These are phyloP conservation scores for Petrophora chlorosata DNA, from an alignment of 2,888 invertebrate genomes.

Conservation along the genomic window DNA sequence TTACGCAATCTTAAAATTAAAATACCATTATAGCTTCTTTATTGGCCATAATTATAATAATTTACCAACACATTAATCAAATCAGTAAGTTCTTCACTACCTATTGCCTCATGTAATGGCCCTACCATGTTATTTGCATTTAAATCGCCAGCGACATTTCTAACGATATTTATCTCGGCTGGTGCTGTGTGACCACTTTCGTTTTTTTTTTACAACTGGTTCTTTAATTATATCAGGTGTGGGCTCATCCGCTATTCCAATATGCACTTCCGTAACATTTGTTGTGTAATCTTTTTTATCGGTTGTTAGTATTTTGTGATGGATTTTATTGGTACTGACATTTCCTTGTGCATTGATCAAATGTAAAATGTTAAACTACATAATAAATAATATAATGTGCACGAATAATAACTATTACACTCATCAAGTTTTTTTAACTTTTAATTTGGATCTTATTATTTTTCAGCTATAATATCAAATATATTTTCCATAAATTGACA, in stretches of 20 bases:
- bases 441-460: too few species aligned
- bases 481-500: too few species aligned
- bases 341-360: slow-evolving; percentile 4
- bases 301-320: too few species aligned
- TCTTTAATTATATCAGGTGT: slow-evolving; percentile 35
- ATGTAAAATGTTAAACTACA: too few species aligned
- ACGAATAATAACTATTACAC: too few species aligned
- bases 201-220: slow-evolving; percentile 41
- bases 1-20: too few species aligned
- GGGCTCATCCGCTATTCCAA: slow-evolving; percentile 33
- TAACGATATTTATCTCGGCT: slow-evolving; percentile 7
- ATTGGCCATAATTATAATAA: slow-evolving; percentile 7
- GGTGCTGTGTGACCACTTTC: slow-evolving; percentile 41
- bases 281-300: slow-evolving; percentile 19
- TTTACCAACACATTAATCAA: not conserved
- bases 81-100: not conserved
- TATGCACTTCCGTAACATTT: slow-evolving; percentile 15
- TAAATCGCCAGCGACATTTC: slow-evolving; percentile 11
- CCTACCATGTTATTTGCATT: slow-evolving; percentile 9
- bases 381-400: too few species aligned
- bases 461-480: too few species aligned
- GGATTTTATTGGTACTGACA: not conserved
- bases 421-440: too few species aligned
- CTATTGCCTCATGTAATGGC: slow-evolving; percentile 11
- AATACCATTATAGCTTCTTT: slow-evolving; percentile 2